Evolutionary conservation across 1,140 invertebrate genomes (phyloP), one percentile per base, ranked within the genome.

Genomic region (Drosophila lini): DNA sequence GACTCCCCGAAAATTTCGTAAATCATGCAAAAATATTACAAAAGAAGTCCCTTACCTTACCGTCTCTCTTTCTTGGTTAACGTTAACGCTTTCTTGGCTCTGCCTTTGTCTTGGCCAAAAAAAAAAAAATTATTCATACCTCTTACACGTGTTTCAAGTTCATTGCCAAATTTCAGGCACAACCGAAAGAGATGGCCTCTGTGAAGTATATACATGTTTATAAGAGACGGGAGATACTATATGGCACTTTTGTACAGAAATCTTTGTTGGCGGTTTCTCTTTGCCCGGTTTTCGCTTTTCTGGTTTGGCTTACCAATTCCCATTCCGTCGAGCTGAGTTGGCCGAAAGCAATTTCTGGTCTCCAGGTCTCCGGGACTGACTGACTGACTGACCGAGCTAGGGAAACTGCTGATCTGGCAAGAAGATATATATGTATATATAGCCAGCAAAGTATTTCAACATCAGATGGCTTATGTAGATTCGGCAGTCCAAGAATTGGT

Each of bases 101-200:
- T 48, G 59, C 57, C 60, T 76, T 85, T 60, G 50, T 80, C 58
- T 83, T 80, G 77, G 78, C 81, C 81, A 81, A 63, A 19, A 19
- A 19, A n/a, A 73, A 84, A 65, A 75, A 67, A 78, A 84, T 80
- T 85, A 80, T 84, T 81, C 82, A 85, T 85, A 64, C 75, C 78
- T 47, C 70, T 78, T 80, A 86, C 76, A 81, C 83, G 82, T 86
- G 79, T 86, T 86, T 88, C 83, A 88, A 88, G 83, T 88, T 88
- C 83, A 88, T 88, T 88, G 83, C 78, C 83, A 88, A 88, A 88
- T 69, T 80, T 80, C 55, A 41, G 55, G 40, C 74, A 65, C 60
- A 16, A 57, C 38, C 41, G 19, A 69, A 19, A 68, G 38, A 81
- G 59, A 70, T 7, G 25, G 41, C 10, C n/a, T 38, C 19, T 41